Conservation (phyloP, 92 coral and sea anemone species). For the Porites rus region DNA sequence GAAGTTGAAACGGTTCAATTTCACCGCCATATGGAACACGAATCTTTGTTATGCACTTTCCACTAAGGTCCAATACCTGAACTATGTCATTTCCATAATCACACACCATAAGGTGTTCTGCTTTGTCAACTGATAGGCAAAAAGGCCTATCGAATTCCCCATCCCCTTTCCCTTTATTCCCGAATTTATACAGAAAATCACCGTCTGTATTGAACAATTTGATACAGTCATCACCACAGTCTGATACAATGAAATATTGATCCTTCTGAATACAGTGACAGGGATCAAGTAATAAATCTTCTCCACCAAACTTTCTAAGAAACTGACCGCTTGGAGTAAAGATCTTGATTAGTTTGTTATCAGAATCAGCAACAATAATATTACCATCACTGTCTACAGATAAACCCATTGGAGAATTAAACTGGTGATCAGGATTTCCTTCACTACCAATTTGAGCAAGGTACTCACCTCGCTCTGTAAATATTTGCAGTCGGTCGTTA, state of each 20-base stretch:
- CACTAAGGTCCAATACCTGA: not conserved
- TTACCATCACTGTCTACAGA: not conserved
- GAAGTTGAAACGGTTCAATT: not conserved
- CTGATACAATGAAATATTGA: not conserved
- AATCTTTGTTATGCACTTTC: not conserved
- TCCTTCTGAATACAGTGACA: not conserved
- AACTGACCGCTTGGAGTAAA: not conserved
- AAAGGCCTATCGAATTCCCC: not conserved
- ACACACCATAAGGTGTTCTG: not conserved
- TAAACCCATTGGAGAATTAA: not conserved
- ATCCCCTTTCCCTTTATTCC: not conserved
- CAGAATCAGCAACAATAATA: not conserved
- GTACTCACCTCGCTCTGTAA: not conserved
- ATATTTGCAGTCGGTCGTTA: not conserved
- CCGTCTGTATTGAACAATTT: not conserved
- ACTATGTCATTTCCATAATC: not conserved
- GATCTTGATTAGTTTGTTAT: not conserved
- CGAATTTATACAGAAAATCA: not conserved
- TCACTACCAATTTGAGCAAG: not conserved
- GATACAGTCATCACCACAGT: not conserved
- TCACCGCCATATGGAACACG: not conserved
- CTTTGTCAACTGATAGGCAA: not conserved
- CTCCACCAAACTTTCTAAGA: not conserved
- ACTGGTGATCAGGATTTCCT: not conserved
- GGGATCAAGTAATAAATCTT: not conserved